Base-by-base conservation (phyloP, 2,888 invertebrate genomes). In the Sicus ferrugineus region DNA sequence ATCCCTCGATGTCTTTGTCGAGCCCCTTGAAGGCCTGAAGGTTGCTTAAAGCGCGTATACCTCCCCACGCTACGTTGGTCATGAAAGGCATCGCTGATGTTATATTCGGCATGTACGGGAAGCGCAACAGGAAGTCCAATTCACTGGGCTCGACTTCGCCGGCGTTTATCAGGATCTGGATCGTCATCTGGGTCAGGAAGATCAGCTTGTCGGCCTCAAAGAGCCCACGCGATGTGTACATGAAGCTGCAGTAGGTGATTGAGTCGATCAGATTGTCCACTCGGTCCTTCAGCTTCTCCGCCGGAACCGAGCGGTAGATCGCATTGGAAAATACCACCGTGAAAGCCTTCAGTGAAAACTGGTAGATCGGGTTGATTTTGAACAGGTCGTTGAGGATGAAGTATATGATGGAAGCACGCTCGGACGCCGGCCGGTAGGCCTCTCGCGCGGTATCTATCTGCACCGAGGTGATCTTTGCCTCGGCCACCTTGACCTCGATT, bases 321-420 rank as follows among this genome's bases (percentile, higher is more conserved):
- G 97, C 95, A 75, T 93, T 93, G 77, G 78, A 74, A 84, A 97
- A 97, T 3, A 97, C 96, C 0, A 93, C 92, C 77, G 92, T 94
- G 87, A 96, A 97, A 0, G 97, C 95, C 85, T 97, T 97, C 69
- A 97, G 86, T 0, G 97, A 97, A 86, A 97, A 97, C 84, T 97
- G 96, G 85, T 98, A 98, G 82, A 98, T 94, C 56, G 94, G 94
- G 85, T 97, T 96, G 78, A 97, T 96, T 85, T 94, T 94, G 86
- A 92, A 90, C 63, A 98, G 85, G 79, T 97, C 97, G 81, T 95
- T 97, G 71, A 98, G 87, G 72, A 97, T 94, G 83, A 98, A 98
- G 84, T 97, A 97, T 1, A 97, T 87, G 0, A 97, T 88, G 0
- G 97, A 96, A 0, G 96, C 96, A 71, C 97, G 86, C 0, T 91